Conservation (phyloP, 2,888 invertebrate genomes). For the Phrixothrix hirtus region DNA sequence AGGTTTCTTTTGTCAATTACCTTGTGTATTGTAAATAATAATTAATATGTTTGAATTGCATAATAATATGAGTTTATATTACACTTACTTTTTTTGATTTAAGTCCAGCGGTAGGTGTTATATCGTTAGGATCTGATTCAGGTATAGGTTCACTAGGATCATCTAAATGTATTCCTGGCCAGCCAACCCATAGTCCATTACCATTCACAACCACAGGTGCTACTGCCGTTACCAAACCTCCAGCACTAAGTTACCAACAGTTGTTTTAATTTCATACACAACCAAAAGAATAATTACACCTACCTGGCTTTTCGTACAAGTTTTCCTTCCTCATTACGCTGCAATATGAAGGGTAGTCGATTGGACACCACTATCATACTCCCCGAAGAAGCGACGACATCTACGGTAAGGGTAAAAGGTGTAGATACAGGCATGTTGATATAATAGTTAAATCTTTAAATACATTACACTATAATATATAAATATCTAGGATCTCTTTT, state of each 20-base stretch:
- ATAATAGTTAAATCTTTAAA: conserved; percentile 5
- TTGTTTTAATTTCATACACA: not conserved
- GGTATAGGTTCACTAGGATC: conserved; percentile 79
- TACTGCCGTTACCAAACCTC: conserved; percentile 87
- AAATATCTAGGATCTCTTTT: conserved; percentile 14
- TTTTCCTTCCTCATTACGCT: conserved; percentile 72
- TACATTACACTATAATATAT: conserved; percentile 8
- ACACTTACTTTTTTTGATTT: conserved; percentile 74
- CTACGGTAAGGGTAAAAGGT: conserved; percentile 40
- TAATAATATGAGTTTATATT: too few species aligned
- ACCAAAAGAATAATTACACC: conserved; percentile 44
- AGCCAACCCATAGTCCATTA: conserved; percentile 87
- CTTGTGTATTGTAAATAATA: too few species aligned
- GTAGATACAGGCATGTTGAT: conserved; percentile 14
- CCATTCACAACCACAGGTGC: conserved; percentile 87
- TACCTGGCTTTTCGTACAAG: conserved; percentile 85
- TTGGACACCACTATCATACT: conserved; percentile 92
- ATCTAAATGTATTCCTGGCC: conserved; percentile 84
- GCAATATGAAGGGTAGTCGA: conserved; percentile 84
- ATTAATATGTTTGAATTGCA: too few species aligned
- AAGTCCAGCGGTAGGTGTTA: conserved; percentile 84
- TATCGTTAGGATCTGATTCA: conserved; percentile 83
- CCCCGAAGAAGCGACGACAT: conserved; percentile 59
- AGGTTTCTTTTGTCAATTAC: not conserved
- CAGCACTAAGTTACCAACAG: conserved; percentile 65